phyloP scores from a whole-genome alignment of 2,888 invertebrate genomes.

The Herminia tarsipennalis region DNA sequence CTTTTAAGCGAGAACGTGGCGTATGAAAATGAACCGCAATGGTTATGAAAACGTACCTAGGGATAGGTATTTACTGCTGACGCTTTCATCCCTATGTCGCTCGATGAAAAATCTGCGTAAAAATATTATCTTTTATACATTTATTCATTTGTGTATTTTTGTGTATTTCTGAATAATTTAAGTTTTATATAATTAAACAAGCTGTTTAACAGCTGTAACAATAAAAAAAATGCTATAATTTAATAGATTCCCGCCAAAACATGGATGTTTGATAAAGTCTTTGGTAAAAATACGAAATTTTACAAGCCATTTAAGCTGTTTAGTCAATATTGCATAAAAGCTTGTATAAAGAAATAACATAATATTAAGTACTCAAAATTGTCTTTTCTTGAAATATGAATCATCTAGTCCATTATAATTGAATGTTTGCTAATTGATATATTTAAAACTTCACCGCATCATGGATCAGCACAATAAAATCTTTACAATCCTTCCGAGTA shows the following conservation, averaged over 20 bases:
- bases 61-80: constrained; percentile 10
- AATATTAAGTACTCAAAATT: neutral
- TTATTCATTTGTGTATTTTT: too few species aligned
- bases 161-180: too few species aligned
- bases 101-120: constrained; percentile 6
- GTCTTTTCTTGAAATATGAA: neutral
- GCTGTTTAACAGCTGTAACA: too few species aligned
- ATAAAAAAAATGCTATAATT: too few species aligned
- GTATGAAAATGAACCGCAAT: constrained; percentile 31
- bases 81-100: constrained; percentile 13
- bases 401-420: too few species aligned
- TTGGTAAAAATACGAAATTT: too few species aligned
- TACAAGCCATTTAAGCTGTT: too few species aligned
- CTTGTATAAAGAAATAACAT: too few species aligned
- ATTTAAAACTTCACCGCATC: constrained; percentile 27
- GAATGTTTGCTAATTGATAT: neutral
- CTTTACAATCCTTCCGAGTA: constrained; percentile 48
- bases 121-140: constrained; percentile 9
- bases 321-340: neutral
- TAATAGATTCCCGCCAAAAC: too few species aligned
- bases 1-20: constrained; percentile 35
- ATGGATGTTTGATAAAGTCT: too few species aligned
- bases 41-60: constrained; percentile 12
- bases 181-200: too few species aligned
- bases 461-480: constrained; percentile 50